phyloP scores from a whole-genome alignment of 2,113 vertebrate species.

The Microtus richardsoni region DNA sequence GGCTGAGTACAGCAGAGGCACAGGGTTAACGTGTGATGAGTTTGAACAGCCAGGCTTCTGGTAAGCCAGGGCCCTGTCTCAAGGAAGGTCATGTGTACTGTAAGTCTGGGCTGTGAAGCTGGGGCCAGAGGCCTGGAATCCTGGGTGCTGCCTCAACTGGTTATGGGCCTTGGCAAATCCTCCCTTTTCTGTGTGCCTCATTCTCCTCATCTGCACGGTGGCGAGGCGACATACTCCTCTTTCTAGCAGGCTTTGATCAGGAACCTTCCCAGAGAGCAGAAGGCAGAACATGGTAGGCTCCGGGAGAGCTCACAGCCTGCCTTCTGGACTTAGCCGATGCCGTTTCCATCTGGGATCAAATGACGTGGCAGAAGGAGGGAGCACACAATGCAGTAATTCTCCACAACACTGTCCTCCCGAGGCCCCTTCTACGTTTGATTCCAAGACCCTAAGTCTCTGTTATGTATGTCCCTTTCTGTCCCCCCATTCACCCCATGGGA shows the following conservation, averaged over 20 bases:
- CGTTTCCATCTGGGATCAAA: conserved; percentile 31
- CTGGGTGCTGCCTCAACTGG: background rate
- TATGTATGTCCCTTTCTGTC: background rate
- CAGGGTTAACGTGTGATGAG: background rate
- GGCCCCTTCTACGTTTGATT: background rate
- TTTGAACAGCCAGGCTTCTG: background rate
- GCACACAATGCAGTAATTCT: background rate
- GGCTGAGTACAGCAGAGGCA: background rate
- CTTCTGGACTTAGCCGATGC: background rate
- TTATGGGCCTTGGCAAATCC: background rate
- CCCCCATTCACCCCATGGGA: background rate
- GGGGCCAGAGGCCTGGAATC: background rate
- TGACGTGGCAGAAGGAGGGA: background rate
- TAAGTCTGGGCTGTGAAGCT: fast-evolving
- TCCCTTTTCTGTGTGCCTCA: background rate
- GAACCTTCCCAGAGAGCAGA: background rate
- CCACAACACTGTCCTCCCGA: background rate
- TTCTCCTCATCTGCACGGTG: background rate
- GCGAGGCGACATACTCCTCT: background rate
- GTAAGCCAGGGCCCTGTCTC: background rate
- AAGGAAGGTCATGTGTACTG: background rate
- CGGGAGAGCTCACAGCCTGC: background rate
- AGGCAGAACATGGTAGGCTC: background rate
- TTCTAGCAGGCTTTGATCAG: background rate
- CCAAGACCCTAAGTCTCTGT: background rate